Percentiles rank a stretch among this genome's conserved stretches.
These are phyloP conservation scores for Cyclargus thomasi DNA, from an alignment of 1,140 invertebrate genomes.

Conservation along the genomic window DNA sequence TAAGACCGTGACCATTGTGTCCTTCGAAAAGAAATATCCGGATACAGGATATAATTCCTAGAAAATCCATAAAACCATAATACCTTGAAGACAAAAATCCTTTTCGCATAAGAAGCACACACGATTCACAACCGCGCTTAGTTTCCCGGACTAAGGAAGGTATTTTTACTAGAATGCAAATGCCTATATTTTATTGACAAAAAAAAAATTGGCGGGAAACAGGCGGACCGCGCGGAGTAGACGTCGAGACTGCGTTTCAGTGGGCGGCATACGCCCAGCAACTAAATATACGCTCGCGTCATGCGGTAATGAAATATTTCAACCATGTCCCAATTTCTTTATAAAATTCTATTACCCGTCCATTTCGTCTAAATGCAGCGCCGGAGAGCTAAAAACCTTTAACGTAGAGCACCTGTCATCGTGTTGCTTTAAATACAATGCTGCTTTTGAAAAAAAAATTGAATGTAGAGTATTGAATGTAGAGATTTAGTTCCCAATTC, in stretches of 20 bases:
- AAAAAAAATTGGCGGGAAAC: constrained; percentile 48
- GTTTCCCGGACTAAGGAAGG: constrained; percentile 23
- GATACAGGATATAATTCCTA: too few relatives aligned
- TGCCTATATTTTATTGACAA: constrained; percentile 28
- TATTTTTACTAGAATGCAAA: constrained; percentile 17
- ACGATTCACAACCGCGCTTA: constrained; percentile 20
- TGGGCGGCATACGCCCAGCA: constrained; percentile 57
- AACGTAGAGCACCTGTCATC: not conserved
- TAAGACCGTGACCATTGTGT: too few relatives aligned
- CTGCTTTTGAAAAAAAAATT: too few relatives aligned
- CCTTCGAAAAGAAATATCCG: too few relatives aligned
- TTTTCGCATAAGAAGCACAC: not conserved
- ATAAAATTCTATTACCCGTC: not conserved
- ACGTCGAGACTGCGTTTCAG: constrained; percentile 70
- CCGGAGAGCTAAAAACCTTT: too few relatives aligned
- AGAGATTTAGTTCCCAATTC: too few relatives aligned
- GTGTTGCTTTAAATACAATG: too few relatives aligned
- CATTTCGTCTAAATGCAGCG: not conserved
- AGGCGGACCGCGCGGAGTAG: constrained; percentile 74
- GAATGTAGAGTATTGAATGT: too few relatives aligned
- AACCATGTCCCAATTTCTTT: constrained; percentile 37
- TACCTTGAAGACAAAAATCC: constrained; percentile 12
- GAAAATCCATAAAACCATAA: not conserved
- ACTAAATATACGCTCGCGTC: constrained; percentile 46
- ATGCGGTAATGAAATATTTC: constrained; percentile 51